phyloP scores from a whole-genome alignment of 2,888 invertebrate genomes.

The Meta bourneti region DNA sequence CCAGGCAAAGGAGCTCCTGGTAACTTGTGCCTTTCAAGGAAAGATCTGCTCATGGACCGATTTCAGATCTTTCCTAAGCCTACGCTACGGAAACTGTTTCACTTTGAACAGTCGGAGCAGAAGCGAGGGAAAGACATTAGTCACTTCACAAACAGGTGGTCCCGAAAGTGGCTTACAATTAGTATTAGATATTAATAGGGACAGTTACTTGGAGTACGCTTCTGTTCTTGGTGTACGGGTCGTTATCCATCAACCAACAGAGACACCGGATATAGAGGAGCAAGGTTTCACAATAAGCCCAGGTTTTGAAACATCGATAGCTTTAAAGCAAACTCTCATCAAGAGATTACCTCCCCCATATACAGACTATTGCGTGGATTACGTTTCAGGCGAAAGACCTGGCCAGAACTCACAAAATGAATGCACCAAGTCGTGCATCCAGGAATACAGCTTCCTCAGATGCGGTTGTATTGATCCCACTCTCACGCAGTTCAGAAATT shows the following conservation, averaged over 20 bases:
- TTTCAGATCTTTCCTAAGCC: neutral
- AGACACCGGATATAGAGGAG: slow-evolving; percentile 45
- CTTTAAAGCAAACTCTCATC: neutral
- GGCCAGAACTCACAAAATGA: neutral
- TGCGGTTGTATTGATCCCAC: slow-evolving; percentile 51
- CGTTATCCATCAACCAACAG: slow-evolving; percentile 75
- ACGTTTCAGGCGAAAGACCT: neutral
- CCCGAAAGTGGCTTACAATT: slow-evolving; percentile 50
- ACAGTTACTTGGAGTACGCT: slow-evolving; percentile 69
- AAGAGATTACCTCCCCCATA: slow-evolving; percentile 43
- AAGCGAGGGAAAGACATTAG: neutral
- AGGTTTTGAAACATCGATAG: slow-evolving; percentile 46
- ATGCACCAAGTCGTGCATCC: slow-evolving; percentile 25
- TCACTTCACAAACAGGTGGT: slow-evolving; percentile 1
- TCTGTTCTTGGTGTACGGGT: slow-evolving; percentile 73
- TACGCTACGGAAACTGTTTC: slow-evolving; percentile 58
- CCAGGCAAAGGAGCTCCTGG: neutral
- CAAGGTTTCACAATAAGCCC: slow-evolving; percentile 40
- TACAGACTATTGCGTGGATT: slow-evolving; percentile 37
- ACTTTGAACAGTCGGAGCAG: slow-evolving; percentile 11
- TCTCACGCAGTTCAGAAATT: neutral
- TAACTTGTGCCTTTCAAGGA: slow-evolving; percentile 27
- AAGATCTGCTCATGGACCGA: slow-evolving; percentile 20
- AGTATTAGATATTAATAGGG: slow-evolving; percentile 66
- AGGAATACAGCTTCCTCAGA: neutral